Evolutionary conservation across 2,888 invertebrate genomes (phyloP), one percentile per base, ranked within the genome.

Genomic region (Drosophila niveifrons): DNA sequence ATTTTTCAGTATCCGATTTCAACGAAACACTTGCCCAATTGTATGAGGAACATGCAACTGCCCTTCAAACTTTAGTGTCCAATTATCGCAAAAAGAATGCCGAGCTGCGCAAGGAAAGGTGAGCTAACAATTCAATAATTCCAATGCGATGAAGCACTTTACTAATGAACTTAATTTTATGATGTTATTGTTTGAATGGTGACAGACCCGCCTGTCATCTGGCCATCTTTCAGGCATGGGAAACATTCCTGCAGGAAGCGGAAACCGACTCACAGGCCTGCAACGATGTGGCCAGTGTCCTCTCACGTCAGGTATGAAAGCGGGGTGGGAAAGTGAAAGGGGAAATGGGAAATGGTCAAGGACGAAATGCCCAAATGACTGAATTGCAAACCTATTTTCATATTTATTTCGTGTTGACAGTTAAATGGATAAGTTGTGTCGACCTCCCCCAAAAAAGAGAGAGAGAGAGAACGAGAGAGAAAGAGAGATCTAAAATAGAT

Each of bases 1-100:
- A n/a, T n/a, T n/a, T n/a, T n/a, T n/a, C 94, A 98, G 98, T 98
- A 92, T 96, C 97, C 80, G 98, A 98, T 93, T 98, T 98, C 93
- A 96, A 97, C 68, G 96, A 97, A 90, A 96, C 97, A 93, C 93
- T 98, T 93, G 96, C 97, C 74, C 96, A 96, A 90, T 94, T 97
- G 91, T 97, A 98, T 93, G 97, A 97, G 92, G 96, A 96, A 84
- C 97, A 98, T 92, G 97, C 97, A 11, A 95, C 96, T 77, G 97
- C 97, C 91, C 94, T 98, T 76, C 97, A 97, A 91, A 94, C 96
- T 75, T 94, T 98, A 85, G 97, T 98, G 61, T 96, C 97, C 79
- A 96, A 95, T 92, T 98, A 96, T 93, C 94, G 97, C 55, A 96
- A 97, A 92, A 94, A 96, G 90, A 97, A 97, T 93, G 95, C 95